These are phyloP conservation scores for Cossypha caffra DNA, from an alignment of 2,797 vertebrate genomes.

Conservation along the genomic window DNA sequence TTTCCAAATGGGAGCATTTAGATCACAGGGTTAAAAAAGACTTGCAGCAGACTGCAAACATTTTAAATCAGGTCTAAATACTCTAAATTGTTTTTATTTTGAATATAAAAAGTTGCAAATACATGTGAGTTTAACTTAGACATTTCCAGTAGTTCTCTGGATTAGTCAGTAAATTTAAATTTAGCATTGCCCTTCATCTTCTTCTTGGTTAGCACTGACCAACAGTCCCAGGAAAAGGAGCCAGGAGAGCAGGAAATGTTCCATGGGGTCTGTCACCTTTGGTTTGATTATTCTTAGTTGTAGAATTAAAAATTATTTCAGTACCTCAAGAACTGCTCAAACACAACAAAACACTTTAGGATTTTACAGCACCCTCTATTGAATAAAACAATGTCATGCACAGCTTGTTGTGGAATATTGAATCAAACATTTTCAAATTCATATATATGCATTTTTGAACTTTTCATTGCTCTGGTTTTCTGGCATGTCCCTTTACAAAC, in stretches of 20 bases:
- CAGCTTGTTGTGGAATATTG: neutral
- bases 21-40: neutral
- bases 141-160: neutral
- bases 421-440: neutral
- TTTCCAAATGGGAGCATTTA: neutral
- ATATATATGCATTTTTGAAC: neutral
- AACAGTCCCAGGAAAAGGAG: neutral
- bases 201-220: neutral
- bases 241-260: neutral
- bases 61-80: neutral
- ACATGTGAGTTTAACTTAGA: neutral
- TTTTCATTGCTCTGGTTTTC: neutral
- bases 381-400: neutral
- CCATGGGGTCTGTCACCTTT: neutral
- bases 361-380: neutral
- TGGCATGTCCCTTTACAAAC: neutral
- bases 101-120: neutral
- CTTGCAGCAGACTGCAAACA: neutral
- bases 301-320: neutral
- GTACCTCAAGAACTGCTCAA: neutral
- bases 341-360: neutral
- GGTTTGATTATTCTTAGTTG: neutral
- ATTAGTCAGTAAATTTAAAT: neutral
- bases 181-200: fast-evolving
- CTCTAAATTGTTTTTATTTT: neutral